A percentile compares a stretch with the other conserved stretches of the same genome.
Evolutionary conservation across 2,888 invertebrate genomes (phyloP).

Genomic region (Drosophila macrothrix): DNA sequence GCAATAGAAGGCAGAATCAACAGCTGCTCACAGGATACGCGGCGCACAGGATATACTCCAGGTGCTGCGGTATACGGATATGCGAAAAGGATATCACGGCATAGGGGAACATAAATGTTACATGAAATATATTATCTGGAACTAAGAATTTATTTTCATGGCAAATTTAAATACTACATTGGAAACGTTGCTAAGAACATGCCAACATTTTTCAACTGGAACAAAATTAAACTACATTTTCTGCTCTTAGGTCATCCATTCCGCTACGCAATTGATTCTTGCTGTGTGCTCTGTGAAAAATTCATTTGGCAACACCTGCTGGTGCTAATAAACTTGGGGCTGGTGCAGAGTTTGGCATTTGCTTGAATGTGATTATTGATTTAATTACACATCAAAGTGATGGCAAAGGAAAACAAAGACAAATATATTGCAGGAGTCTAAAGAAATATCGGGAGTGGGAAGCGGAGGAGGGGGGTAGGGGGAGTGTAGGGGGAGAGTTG

Average conservation of each 20-base stretch:
- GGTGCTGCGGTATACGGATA: slow-evolving; percentile 42
- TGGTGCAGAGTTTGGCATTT: slow-evolving; percentile 25
- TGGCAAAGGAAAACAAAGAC: slow-evolving; percentile 44
- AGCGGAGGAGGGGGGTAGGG: background rate
- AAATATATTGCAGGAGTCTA: background rate
- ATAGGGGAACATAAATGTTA: slow-evolving; percentile 6
- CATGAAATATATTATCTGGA: slow-evolving; percentile 62
- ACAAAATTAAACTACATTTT: background rate
- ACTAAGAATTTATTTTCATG: slow-evolving; percentile 64
- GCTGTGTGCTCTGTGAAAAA: background rate
- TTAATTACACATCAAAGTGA: slow-evolving; percentile 78
- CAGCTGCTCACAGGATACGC: slow-evolving; percentile 34
- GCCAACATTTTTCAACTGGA: background rate
- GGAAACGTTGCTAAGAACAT: background rate
- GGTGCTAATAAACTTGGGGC: slow-evolving; percentile 46
- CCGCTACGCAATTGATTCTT: slow-evolving; percentile 8
- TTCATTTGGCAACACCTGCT: slow-evolving; percentile 3
- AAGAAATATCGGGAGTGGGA: background rate
- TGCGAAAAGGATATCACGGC: slow-evolving; percentile 22
- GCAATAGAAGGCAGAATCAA: slow-evolving; percentile 27
- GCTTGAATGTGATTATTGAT: slow-evolving; percentile 73
- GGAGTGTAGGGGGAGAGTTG: background rate
- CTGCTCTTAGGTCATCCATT: background rate
- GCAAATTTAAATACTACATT: slow-evolving; percentile 34
- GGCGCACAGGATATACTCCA: slow-evolving; percentile 14